Conservation (phyloP, 37 sponge, comb jelly and placozoan genomes). For the Chondrilla cf. caribensis region DNA sequence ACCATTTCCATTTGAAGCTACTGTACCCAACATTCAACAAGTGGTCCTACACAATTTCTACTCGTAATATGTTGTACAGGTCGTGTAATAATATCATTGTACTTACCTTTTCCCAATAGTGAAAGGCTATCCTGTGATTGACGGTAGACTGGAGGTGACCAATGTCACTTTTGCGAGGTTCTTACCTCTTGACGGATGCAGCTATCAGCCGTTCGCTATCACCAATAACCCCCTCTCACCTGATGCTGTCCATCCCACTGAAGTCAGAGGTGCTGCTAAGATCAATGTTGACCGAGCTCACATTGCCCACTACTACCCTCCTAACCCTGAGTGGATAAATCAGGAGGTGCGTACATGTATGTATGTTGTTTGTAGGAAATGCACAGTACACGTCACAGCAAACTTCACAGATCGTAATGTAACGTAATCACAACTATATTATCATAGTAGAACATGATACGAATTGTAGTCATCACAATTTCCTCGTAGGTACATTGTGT, state of each 20-base stretch:
- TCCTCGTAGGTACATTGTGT: too few relatives aligned
- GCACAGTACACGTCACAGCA: too few relatives aligned
- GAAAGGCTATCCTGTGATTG: constrained; percentile 84
- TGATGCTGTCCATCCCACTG: constrained; percentile 78
- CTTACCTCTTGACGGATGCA: constrained; percentile 25
- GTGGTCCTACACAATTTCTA: too few relatives aligned
- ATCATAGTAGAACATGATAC: too few relatives aligned
- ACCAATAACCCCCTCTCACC: constrained; percentile 78
- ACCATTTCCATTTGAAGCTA: too few relatives aligned
- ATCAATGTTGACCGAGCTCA: constrained; percentile 31
- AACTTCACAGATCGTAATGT: too few relatives aligned
- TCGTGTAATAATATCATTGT: too few relatives aligned
- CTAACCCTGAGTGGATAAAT: constrained; percentile 77
- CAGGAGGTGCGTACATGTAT: constrained; percentile 57
- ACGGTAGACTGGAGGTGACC: constrained; percentile 37
- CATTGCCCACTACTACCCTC: constrained; percentile 66
- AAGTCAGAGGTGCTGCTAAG: constrained; percentile 42
- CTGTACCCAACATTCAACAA: too few relatives aligned
- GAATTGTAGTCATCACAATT: too few relatives aligned
- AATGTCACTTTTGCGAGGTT: constrained; percentile 69
- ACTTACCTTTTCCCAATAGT: too few relatives aligned
- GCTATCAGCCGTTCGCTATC: constrained; percentile 50
- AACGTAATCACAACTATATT: not conserved
- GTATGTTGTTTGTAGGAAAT: not conserved
- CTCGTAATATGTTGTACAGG: too few relatives aligned